Base-by-base conservation (phyloP, 2,797 vertebrate species). In the Ptychobarbus kaznakovi region DNA sequence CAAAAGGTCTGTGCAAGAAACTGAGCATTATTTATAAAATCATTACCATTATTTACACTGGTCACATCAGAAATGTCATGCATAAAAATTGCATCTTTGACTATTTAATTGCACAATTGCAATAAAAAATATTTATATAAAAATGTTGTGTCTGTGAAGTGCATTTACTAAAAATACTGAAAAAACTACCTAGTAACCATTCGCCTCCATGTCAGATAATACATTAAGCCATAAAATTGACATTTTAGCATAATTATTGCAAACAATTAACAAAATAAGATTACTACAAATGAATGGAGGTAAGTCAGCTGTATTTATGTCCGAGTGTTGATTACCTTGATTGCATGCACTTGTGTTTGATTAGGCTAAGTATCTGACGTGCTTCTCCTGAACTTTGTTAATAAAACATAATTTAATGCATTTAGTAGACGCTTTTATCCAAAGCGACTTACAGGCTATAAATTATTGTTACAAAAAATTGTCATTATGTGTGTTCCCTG, bases 141-240 rank as follows among this genome's bases (percentile, higher is more conserved):
- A 16, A 56, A 56, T 7, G 0, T 22, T 56, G 8, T 8, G 51
- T 56, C 10, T 61, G n/a, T 28, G 11, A 61, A 61, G 9, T 61
- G 1, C n/a, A n/a, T 61, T 25, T 61, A 0, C 1, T 7, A 6
- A 18, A 69, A 69, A 16, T 38, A 51, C 35, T 22, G 5, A 35
- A 49, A 22, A 58, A n/a, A 4, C 1, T 40, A 28, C 2, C 25
- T 11, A 0, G 16, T 32, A 51, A 20, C 4, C 2, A 58, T 58
- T 58, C 6, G 0, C 56, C 13, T 68, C 61, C 20, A 38, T 35
- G n/a, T 84, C 25, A 81, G 18, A 79, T 13, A 84, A 44, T 56
- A 86, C 51, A 58, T 82, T 25, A 42, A 74, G 28, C 20, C 66
- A 18, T 13, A 63, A 84, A 35, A 51, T 16, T 53, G 10, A 70